These are phyloP conservation scores for Ephydatia muelleri DNA, from an alignment of 37 sponge, comb jelly and placozoan species.

Conservation along the genomic window DNA sequence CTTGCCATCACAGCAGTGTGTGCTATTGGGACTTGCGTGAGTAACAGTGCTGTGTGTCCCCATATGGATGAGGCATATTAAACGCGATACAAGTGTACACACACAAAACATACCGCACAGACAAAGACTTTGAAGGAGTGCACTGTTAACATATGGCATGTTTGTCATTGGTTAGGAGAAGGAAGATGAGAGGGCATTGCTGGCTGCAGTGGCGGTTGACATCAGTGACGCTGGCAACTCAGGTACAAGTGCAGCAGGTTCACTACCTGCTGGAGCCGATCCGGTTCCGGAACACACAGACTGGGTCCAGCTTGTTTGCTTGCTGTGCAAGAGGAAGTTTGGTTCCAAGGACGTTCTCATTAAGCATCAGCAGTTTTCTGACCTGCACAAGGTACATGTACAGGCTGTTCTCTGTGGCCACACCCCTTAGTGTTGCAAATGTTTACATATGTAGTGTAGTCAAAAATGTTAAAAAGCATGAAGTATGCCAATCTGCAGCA, in stretches of 20 bases:
- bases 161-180: constrained; percentile 3
- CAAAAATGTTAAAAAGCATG: too few species aligned
- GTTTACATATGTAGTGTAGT: too few species aligned
- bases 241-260: constrained; percentile 21
- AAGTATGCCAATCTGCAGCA: too few species aligned
- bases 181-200: neutral
- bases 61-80: too few species aligned
- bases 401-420: too few species aligned
- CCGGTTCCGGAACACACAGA: constrained; percentile 76
- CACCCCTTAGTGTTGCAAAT: too few species aligned
- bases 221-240: constrained; percentile 1
- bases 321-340: constrained; percentile 97
- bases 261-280: constrained; percentile 30
- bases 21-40: too few species aligned
- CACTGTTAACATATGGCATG: neutral
- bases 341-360: constrained; percentile 68
- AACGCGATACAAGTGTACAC: too few species aligned
- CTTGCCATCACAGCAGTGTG: too few species aligned
- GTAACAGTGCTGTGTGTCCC: too few species aligned
- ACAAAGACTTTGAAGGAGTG: too few species aligned
- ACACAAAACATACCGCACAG: too few species aligned
- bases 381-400: constrained; percentile 84
- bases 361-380: constrained; percentile 92
- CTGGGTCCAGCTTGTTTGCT: constrained; percentile 87
- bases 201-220: constrained; percentile 3